Conservation (phyloP, 2,113 vertebrate species). For the Hypomesus transpacificus region DNA sequence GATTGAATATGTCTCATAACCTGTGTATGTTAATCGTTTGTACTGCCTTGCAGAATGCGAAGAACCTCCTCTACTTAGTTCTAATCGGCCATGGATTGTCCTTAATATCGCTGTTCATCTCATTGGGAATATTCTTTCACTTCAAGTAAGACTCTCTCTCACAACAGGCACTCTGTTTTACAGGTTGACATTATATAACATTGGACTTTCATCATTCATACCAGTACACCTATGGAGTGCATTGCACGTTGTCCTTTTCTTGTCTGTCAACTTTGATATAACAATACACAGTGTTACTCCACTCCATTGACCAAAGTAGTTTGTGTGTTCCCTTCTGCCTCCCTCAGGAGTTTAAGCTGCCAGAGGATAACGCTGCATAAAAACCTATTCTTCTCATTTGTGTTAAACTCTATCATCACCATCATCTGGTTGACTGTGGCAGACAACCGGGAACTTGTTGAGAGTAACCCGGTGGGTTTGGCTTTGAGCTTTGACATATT, state of each 20-base stretch:
- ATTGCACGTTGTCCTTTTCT: not conserved
- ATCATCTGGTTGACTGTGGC: constrained; percentile 82
- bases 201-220: no score
- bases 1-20: not conserved
- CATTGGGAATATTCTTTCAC: constrained; percentile 92
- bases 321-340: not conserved
- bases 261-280: not conserved
- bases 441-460: constrained; percentile 77
- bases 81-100: constrained; percentile 94
- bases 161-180: not conserved
- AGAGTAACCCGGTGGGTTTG: constrained; percentile 81
- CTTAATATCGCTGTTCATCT: constrained; percentile 84
- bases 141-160: constrained; percentile 85
- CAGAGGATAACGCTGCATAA: constrained; percentile 98
- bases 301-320: no score
- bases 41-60: constrained; percentile 72
- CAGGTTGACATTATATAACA: no score
- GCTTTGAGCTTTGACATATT: no score
- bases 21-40: not conserved
- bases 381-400: constrained; percentile 95
- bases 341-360: constrained; percentile 90
- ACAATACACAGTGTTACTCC: no score
- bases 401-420: constrained; percentile 88
- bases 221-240: no score
- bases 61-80: constrained; percentile 91